phyloP scores from a whole-genome alignment of 2,113 vertebrate genomes.

The Epinephelus lanceolatus region DNA sequence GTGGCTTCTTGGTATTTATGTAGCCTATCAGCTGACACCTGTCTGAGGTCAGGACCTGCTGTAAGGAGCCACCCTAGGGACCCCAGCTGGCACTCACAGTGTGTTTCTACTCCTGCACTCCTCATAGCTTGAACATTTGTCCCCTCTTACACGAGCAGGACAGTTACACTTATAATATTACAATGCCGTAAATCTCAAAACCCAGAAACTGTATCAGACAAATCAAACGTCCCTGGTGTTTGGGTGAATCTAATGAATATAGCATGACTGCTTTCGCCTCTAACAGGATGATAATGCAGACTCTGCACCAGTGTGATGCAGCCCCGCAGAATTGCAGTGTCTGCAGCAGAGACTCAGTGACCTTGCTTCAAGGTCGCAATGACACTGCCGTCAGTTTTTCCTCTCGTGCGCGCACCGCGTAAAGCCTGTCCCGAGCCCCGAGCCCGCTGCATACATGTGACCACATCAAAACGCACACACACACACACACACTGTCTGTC shows the following conservation, averaged over 20 bases:
- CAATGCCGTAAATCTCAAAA: conserved; percentile 14
- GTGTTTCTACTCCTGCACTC: background rate
- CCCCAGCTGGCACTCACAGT: conserved; percentile 41
- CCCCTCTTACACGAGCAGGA: background rate
- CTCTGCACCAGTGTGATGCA: conserved; percentile 78
- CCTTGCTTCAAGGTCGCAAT: conserved; percentile 88
- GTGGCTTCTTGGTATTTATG: conserved; percentile 58
- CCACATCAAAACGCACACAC: conserved; percentile 40
- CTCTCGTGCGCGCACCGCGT: conserved; percentile 59
- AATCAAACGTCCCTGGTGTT: background rate
- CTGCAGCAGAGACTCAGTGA: conserved; percentile 79
- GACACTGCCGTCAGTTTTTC: conserved; percentile 80
- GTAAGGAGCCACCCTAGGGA: conserved; percentile 54
- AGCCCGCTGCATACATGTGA: conserved; percentile 37
- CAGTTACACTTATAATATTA: background rate
- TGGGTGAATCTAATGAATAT: conserved; percentile 21
- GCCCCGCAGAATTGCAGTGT: conserved; percentile 80
- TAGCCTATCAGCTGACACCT: conserved; percentile 73
- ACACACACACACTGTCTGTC: background rate
- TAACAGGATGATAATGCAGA: conserved; percentile 57
- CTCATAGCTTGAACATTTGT: background rate
- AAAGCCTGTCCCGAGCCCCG: conserved; percentile 37
- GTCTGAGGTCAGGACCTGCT: conserved; percentile 79
- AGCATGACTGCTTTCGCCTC: conserved; percentile 30
- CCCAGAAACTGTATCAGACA: background rate